Evolutionary conservation across 2,797 vertebrate species (phyloP), one percentile per base, ranked within the genome.

Genomic region (Leptodon cayanensis): DNA sequence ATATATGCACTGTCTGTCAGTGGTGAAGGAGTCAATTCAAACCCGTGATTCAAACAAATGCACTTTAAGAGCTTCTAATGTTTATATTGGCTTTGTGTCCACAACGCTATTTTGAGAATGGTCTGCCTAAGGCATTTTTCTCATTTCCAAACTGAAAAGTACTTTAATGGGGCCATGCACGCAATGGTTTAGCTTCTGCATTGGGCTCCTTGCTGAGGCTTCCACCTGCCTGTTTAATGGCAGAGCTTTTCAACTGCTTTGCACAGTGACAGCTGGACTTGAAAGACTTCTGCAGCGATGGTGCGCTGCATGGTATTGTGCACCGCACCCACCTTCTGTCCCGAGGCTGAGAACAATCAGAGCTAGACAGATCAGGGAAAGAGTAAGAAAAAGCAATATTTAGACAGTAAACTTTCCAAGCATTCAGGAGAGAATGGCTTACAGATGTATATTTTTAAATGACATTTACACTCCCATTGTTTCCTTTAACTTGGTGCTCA

Each of bases 401-500:
- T 97, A 97, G 97, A 97, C 89, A 97, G 97, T 49, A 96, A 97
- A 91, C 94, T 96, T 97, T 97, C 97, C 96, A 98, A 96, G 94
- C 91, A 74, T 97, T 97, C 86, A 84, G 61, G 76, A 97, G 90
- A 87, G 96, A 98, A 98, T 98, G 96, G 95, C 83, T 98, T 98
- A 91, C 98, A 98, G 98, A 98, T 98, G 98, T 97, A 97, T 94
- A 97, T 63, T 91, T 89, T 97, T 93, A 96, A 96, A 95, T 94
- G 87, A 93, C 97, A 97, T 97, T 97, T 96, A 97, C 93, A 87
- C 80, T 91, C 96, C 95, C 88, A 91, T 97, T 98, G 96, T 97
- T 98, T 97, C 97, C 82, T 97, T 97, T 97, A 97, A 95, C 95
- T 97, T 92, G 55, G 72, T 98, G 90, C 88, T 96, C 94, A 89